A percentile compares a stretch with the other conserved stretches of the same genome.
Conservation (phyloP, 2,797 vertebrate species). For the Fringilla coelebs region DNA sequence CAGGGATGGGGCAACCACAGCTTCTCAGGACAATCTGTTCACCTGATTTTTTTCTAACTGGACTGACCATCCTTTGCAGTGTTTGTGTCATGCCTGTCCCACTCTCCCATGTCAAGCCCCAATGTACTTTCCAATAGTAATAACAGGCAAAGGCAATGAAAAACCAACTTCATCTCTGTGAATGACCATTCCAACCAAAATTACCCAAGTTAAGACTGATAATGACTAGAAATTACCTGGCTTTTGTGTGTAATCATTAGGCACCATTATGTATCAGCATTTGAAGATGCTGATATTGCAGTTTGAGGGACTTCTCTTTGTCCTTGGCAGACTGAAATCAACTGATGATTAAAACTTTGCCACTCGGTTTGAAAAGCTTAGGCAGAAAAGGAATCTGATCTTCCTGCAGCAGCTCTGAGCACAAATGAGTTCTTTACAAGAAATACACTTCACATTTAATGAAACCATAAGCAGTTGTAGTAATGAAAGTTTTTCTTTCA, state of each 20-base stretch:
- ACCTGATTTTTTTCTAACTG: too few relatives aligned
- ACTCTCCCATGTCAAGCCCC: neutral
- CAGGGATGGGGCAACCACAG: neutral
- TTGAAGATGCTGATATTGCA: neutral
- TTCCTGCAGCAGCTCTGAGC: neutral
- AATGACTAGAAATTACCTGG: neutral
- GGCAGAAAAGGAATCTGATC: neutral
- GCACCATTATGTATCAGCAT: neutral
- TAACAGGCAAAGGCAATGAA: neutral
- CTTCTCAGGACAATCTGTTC: neutral
- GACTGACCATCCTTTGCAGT: neutral
- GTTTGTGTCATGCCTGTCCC: neutral
- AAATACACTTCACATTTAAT: neutral
- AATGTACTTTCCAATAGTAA: neutral
- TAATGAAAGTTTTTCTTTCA: neutral
- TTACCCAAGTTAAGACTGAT: neutral
- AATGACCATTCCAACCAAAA: neutral
- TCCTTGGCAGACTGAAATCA: neutral
- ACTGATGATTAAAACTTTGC: neutral
- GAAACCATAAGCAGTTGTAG: neutral
- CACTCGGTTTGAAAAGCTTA: neutral
- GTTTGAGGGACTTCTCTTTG: neutral
- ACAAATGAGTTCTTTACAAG: neutral
- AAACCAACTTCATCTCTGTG: neutral
- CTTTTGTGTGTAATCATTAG: neutral